These are phyloP conservation scores for Pantherophis guttatus DNA, from an alignment of 2,113 vertebrate species.

Conservation along the genomic window DNA sequence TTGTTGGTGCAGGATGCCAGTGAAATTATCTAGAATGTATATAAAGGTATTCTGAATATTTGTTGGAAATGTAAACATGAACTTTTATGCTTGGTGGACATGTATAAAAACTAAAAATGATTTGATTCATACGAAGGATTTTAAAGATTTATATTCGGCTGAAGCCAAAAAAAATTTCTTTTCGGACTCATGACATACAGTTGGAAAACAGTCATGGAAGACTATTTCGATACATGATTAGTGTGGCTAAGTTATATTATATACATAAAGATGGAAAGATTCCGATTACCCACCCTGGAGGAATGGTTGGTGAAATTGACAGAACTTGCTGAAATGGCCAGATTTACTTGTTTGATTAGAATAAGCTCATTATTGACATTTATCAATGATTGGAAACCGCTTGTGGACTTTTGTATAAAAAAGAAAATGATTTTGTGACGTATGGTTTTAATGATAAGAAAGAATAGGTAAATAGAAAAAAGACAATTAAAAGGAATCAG, in stretches of 20 bases:
- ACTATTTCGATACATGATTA: background rate
- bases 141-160: background rate
- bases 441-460: background rate
- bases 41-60: background rate
- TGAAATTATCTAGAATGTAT: background rate
- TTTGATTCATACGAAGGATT: background rate
- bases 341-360: background rate
- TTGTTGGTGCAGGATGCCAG: background rate
- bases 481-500: background rate
- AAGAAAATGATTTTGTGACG: background rate
- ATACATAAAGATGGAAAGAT: background rate
- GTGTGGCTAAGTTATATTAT: background rate
- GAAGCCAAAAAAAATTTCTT: background rate
- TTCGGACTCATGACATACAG: background rate
- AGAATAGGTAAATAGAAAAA: background rate
- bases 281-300: background rate
- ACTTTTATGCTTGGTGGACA: background rate
- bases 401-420: background rate
- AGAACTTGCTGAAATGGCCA: background rate
- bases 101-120: background rate
- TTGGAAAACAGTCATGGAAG: background rate
- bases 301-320: background rate
- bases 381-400: background rate
- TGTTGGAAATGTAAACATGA: background rate
- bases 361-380: background rate